phyloP scores from a whole-genome alignment of 2,797 vertebrate genomes.

The Mycteria americana region DNA sequence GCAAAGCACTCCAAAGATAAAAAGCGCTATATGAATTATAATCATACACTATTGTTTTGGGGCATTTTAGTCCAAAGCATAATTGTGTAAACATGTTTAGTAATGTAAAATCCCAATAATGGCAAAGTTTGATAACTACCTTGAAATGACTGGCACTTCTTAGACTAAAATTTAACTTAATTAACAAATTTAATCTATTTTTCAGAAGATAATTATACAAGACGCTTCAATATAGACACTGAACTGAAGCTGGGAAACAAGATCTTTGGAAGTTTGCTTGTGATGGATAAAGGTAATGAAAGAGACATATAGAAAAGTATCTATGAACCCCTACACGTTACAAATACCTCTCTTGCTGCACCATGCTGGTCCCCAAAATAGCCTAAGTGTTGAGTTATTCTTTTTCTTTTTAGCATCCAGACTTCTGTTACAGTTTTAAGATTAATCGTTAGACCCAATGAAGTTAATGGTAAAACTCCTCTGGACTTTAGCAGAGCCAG shows the following conservation, averaged over 20 bases:
- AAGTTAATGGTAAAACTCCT: not conserved
- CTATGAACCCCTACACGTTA: not conserved
- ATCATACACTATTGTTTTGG: not conserved
- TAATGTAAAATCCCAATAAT: not conserved
- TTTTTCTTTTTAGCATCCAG: not conserved
- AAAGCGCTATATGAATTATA: constrained; percentile 5
- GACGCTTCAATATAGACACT: not conserved
- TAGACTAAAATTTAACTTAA: not conserved
- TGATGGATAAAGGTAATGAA: not conserved
- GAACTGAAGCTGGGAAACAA: not conserved
- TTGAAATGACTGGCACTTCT: not conserved
- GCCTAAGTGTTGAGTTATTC: not conserved
- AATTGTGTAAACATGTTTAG: not conserved
- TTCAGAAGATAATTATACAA: not conserved
- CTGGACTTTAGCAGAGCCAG: not conserved
- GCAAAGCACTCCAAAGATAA: constrained; percentile 5
- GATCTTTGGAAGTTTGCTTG: not conserved
- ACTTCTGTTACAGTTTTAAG: not conserved
- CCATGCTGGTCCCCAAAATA: not conserved
- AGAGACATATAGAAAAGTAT: not conserved
- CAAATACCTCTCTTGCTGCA: not conserved
- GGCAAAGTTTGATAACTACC: not conserved
- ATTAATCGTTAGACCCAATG: not conserved
- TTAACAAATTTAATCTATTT: not conserved
- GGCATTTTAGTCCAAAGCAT: not conserved